Base-by-base conservation (phyloP, 2,888 invertebrate genomes). In the Gymnocheta viridis region DNA sequence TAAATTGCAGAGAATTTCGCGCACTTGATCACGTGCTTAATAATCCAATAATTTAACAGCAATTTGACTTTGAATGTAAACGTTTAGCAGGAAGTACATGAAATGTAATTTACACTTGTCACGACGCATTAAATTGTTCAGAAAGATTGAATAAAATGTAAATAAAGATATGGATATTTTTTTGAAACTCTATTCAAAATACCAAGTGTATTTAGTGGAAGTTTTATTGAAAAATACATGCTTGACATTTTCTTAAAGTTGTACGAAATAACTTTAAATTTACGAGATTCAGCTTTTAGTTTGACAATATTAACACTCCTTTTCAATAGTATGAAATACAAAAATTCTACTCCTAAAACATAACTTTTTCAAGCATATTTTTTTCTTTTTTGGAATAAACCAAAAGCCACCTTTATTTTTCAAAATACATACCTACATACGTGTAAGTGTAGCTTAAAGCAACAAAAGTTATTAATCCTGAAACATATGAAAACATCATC, bases 21-120 rank as follows among this genome's bases (percentile, higher is more conserved):
- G 54, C 58, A 44, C 19, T 81, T 56, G 82, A 85, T 86, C 84
- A 86, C 86, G 86, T 85, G 86, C 82, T 83, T 76, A 83, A 84
- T 86, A 86, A 86, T 86, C 84, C 85, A 85, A 85, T 86, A 84
- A 86, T 79, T 64, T 76, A 56, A 74, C 64, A 74, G 47, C 62
- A 73, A 82, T 79, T 74, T 78, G 22, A 72, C 58, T 51, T 22
- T 32, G 56, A 56, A 56, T 70, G 35, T 58, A 32, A 24, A 41
- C n/a, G 7, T 24, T 38, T 29, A 41, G 10, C 47, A 54, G 38
- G 19, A 58, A 41, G 24, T 27, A 54, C 41, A 38, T 62, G 27
- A 58, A 76, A 62, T 72, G 19, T 51, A 72, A 83, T 80, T 83
- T 80, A 47, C 70, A 77, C 64, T 80, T 67, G 80, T 62, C 66